A percentile compares a stretch with the other conserved stretches of the same genome.
phyloP scores from a whole-genome alignment of 2,888 invertebrate species.

The Andrena camellia region DNA sequence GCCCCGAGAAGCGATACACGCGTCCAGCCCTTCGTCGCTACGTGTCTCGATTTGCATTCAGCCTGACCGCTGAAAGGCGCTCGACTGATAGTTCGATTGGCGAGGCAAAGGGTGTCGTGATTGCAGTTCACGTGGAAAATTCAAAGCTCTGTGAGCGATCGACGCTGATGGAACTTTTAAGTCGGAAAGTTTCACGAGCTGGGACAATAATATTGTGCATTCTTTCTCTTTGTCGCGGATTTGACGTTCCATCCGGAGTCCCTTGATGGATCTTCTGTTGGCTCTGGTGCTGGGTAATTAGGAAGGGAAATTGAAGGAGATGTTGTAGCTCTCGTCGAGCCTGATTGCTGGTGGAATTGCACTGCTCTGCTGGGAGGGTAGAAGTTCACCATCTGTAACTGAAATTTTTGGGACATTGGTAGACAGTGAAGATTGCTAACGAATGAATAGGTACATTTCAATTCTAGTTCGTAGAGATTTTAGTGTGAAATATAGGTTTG shows the following conservation, averaged over 20 bases:
- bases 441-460: too few relatives aligned
- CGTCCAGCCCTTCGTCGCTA: neutral
- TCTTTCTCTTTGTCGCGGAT: neutral
- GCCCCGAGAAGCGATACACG: slow-evolving; percentile 57
- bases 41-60: slow-evolving; percentile 16
- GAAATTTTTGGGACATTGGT: too few relatives aligned
- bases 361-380: too few relatives aligned
- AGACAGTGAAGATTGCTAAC: too few relatives aligned
- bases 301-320: neutral
- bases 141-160: neutral
- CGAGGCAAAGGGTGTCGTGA: neutral
- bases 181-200: neutral
- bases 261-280: neutral
- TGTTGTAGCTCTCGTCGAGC: neutral
- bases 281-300: neutral
- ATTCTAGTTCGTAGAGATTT: too few relatives aligned
- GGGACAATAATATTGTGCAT: neutral
- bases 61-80: neutral
- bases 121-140: slow-evolving; percentile 20
- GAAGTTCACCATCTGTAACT: too few relatives aligned
- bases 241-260: neutral
- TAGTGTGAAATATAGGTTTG: too few relatives aligned
- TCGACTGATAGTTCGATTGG: slow-evolving; percentile 4
- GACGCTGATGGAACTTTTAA: neutral
- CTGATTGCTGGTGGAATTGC: too few relatives aligned